Evolutionary conservation across 2,888 invertebrate genomes (phyloP).

Genomic region (Callyntrura sp.): DNA sequence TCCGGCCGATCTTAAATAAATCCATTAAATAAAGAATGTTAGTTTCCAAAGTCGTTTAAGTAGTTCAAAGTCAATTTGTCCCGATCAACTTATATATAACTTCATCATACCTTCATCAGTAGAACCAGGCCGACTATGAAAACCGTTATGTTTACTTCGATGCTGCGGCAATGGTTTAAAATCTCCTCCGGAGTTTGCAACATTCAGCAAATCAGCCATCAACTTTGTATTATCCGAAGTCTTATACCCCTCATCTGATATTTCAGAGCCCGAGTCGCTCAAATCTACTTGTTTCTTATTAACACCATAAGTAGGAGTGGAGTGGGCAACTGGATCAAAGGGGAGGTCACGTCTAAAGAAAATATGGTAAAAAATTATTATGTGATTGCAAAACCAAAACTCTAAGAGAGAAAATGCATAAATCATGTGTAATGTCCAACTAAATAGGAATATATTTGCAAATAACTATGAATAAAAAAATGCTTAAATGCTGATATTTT

Average conservation of each 20-base stretch:
- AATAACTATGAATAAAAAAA: not conserved
- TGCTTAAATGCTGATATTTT: not conserved
- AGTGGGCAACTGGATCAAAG: conserved; percentile 82
- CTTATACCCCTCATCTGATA: conserved; percentile 85
- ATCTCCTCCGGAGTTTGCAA: conserved; percentile 64
- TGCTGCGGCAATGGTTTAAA: conserved; percentile 60
- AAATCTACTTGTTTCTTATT: conserved; percentile 82
- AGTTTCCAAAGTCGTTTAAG: too few species aligned
- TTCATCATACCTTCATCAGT: conserved; percentile 83
- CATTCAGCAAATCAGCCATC: conserved; percentile 74
- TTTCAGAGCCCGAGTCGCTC: conserved; percentile 85
- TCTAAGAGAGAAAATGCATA: not conserved
- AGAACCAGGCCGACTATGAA: conserved; percentile 82
- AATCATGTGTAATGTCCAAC: not conserved
- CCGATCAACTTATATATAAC: not conserved
- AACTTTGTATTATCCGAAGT: conserved; percentile 83
- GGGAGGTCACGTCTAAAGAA: conserved; percentile 82
- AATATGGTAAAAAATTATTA: conserved; percentile 3
- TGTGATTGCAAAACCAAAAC: not conserved
- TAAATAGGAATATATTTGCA: not conserved
- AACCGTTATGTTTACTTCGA: conserved; percentile 70
- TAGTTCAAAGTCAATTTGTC: not conserved
- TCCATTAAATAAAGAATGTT: too few species aligned
- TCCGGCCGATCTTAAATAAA: conserved; percentile 84
- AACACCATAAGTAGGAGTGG: conserved; percentile 80